Base-by-base conservation (phyloP, 2,113 vertebrate genomes). In the Trematocara variabile region DNA sequence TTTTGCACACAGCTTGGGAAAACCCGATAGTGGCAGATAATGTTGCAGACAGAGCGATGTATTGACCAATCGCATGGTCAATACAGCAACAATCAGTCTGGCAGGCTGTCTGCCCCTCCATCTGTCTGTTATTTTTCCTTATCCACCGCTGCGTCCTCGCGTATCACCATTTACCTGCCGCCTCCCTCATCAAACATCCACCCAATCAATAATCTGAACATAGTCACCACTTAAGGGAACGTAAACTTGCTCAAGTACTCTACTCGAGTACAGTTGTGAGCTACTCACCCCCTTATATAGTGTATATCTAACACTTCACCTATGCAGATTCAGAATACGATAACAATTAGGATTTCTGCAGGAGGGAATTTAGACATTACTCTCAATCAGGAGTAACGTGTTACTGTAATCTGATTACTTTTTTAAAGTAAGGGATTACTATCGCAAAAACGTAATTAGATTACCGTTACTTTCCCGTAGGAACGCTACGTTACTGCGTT, bases 21-120 rank as follows among this genome's bases (percentile, higher is more conserved):
- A 87, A 86, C 79, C 86, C 55, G 86, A 93, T 87, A 81, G 80
- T 6, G 14, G 80, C 2, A 68, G 93, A 89, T 89, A 77, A 53
- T 82, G 89, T 90, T 91, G 82, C 90, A 83, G 85, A 86, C 20
- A 8, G 68, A 89, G 88, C 46, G 18, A 86, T 46, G 77, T 92
- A 90, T 91, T 85, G 91, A 94, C 70, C 88, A 25, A 84, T 90
- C 88, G 8, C 39, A 25, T 85, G 82, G 82, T 92, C 91, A 90
- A 92, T 91, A 90, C 37, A 80, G 78, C 79, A 86, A 78, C 82
- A 84, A 90, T 87, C 92, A 82, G 85, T 84, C 86, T 87, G 81
- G 85, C 84, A 30, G 60, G 34, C 87, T 65, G 82, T 87, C 89
- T 85, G 90, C 87, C 33, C 68, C 68, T 81, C 25, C 50, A 2